Base-by-base conservation (phyloP, 2,797 vertebrate species). In the Eremophila alpestris region DNA sequence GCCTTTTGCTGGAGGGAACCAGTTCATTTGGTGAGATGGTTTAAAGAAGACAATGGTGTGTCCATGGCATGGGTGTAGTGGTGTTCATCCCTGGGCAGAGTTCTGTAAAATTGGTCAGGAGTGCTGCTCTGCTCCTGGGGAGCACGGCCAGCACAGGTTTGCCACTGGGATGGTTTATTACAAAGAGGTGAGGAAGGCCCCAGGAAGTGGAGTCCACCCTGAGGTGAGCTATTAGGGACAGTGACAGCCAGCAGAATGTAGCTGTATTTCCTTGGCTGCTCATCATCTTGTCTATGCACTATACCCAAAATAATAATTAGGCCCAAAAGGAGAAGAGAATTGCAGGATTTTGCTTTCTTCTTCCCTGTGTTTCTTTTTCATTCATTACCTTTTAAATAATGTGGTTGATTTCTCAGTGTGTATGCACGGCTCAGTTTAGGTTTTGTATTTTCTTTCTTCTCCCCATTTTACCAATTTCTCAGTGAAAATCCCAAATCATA, bases 271-370 rank as follows among this genome's bases (percentile, higher is more conserved):
- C 54, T 64, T 46, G 43, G 30, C 29, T 76, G 16, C 3, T 2
- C 0, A 2, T 45, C 0, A 1, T 70, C 43, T 86, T 70, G 3
- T 65, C 12, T 70, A 4, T 38, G 29, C 5, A 7, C 32, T 55
- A 9, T 29, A 54, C 9, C 23, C 77, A 59, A 67, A 77, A 40
- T 62, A 17, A 21, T 64, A 56, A 24, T 34, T 49, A 77, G 23
- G 18, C 27, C 74, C 24, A 19, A 34, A 38, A 71, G n/a, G 19
- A 85, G 81, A 34, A 56, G 10, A 23, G 16, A 38, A 48, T 38
- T 24, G 4, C 24, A 30, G 55, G 26, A 17, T 52, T 90, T 84
- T 59, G 4, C 32, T 79, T 90, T 27, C 16, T 27, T 91, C 9
- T 58, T 71, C 21, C 15, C 5, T 11, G 9, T 32, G 4, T 74